Percentiles rank a stretch among this genome's conserved stretches.
Conservation (phyloP, 2,113 vertebrate genomes). For the Peromyscus polionotus region DNA sequence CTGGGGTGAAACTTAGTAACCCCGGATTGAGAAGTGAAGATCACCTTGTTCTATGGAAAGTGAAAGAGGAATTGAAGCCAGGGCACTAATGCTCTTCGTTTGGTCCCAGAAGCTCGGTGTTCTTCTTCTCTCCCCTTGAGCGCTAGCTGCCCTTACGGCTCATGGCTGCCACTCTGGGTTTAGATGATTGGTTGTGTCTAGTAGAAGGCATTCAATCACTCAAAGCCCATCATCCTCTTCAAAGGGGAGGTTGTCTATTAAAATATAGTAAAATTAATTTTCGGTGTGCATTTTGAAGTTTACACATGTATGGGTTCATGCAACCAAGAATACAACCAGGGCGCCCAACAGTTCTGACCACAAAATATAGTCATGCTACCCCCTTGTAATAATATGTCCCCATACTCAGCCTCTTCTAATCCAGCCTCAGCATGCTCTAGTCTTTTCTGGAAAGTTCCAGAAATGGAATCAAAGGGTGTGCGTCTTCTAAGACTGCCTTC, state of each 20-base stretch:
- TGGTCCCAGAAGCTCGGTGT: not conserved
- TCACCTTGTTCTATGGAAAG: conserved; percentile 79
- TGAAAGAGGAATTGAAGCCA: conserved; percentile 78
- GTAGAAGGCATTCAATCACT: not conserved
- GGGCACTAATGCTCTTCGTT: conserved; percentile 25
- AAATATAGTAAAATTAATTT: not conserved
- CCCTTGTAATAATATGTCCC: not conserved
- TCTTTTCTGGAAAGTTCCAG: conserved; percentile 15
- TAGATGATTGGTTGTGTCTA: conserved; percentile 9
- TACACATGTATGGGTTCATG: not conserved
- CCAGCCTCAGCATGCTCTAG: not conserved
- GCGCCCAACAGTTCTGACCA: not conserved
- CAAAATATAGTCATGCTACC: not conserved
- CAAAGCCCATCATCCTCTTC: not conserved
- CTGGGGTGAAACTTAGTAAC: conserved; percentile 48
- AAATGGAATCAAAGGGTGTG: not conserved
- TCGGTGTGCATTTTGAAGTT: not conserved
- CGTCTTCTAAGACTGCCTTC: not conserved
- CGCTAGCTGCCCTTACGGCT: not conserved
- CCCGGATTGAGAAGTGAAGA: conserved; percentile 74
- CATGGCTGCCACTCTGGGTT: not conserved
- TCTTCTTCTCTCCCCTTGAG: conserved; percentile 35
- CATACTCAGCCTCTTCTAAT: not conserved
- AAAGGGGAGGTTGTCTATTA: not conserved
- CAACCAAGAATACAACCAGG: not conserved